phyloP scores from a whole-genome alignment of 2,797 vertebrate genomes.

The Limnodromus scolopaceus region DNA sequence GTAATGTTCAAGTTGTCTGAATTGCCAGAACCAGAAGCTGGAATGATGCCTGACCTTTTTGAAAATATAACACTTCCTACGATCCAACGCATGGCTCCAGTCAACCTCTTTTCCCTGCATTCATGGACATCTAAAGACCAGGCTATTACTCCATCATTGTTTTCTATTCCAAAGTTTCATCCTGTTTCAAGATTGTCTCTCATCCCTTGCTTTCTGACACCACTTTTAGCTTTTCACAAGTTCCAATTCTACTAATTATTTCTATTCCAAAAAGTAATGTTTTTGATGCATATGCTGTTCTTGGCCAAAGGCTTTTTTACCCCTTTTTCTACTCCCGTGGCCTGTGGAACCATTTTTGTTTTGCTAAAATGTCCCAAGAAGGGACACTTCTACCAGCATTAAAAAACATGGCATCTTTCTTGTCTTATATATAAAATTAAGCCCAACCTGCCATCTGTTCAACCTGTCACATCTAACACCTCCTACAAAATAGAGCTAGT shows the following conservation, averaged over 20 bases:
- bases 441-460: background rate
- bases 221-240: background rate
- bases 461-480: background rate
- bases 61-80: background rate
- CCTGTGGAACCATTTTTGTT: background rate
- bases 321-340: rapidly evolving
- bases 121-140: background rate
- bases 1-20: background rate
- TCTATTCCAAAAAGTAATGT: background rate
- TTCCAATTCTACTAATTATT: background rate
- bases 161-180: background rate
- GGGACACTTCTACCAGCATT: background rate
- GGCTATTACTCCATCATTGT: background rate
- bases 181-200: background rate
- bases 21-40: background rate
- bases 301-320: background rate
- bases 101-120: background rate
- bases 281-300: background rate
- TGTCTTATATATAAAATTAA: background rate
- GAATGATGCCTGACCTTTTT: background rate
- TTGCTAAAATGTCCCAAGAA: background rate
- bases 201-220: background rate
- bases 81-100: background rate
- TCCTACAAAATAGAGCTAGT: background rate
- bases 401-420: background rate